Evolutionary conservation across 2,888 invertebrate species (phyloP).

Genomic region (Lepidochrysops patricia): DNA sequence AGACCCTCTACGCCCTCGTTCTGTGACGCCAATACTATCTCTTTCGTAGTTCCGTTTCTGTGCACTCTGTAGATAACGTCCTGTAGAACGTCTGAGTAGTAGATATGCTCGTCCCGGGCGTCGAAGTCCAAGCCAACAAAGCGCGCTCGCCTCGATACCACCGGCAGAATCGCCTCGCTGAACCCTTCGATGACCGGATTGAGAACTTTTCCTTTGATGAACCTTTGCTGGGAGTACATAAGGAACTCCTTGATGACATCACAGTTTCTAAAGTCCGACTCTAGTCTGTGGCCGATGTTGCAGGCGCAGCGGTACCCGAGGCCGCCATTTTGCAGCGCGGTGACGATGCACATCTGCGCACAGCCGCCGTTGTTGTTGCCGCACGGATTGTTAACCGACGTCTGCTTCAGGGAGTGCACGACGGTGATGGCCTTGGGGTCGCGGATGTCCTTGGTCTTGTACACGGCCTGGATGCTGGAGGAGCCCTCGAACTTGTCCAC

Average conservation of each 20-base stretch:
- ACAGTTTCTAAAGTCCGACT: constrained; percentile 84
- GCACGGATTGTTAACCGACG: constrained; percentile 86
- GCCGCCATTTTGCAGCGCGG: constrained; percentile 80
- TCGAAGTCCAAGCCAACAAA: constrained; percentile 97
- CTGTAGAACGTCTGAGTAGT: constrained; percentile 97
- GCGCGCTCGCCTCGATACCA: constrained; percentile 91
- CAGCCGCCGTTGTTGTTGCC: constrained; percentile 92
- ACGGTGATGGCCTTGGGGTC: constrained; percentile 90
- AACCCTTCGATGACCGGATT: constrained; percentile 92
- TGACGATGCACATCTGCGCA: constrained; percentile 95
- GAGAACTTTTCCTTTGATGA: constrained; percentile 94
- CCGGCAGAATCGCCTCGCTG: constrained; percentile 95
- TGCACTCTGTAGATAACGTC: constrained; percentile 93
- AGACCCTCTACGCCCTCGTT: constrained; percentile 98
- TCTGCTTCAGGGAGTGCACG: constrained; percentile 85
- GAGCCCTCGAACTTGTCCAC: constrained; percentile 90
- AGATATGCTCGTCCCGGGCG: constrained; percentile 91
- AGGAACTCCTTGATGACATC: constrained; percentile 89
- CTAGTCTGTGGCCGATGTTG: constrained; percentile 87
- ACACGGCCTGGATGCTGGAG: constrained; percentile 84
- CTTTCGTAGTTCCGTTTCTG: constrained; percentile 84
- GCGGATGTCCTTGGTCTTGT: constrained; percentile 84
- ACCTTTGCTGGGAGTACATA: constrained; percentile 95
- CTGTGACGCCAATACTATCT: constrained; percentile 94
- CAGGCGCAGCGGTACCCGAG: constrained; percentile 94